Conservation (phyloP, 2,888 invertebrate genomes). For the Pterostichus niger region DNA sequence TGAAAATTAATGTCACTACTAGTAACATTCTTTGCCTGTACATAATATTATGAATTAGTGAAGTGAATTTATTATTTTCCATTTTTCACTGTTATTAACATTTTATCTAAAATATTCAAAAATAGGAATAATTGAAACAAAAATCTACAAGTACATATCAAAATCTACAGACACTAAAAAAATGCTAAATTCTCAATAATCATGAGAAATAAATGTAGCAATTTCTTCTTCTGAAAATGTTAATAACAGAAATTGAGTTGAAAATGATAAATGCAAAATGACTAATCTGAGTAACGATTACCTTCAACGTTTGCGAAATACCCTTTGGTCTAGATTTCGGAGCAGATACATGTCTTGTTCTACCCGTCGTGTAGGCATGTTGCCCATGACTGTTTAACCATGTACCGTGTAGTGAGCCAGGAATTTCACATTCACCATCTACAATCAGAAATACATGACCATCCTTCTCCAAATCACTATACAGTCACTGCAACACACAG, state of each 20-base stretch:
- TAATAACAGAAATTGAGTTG: constrained; percentile 21
- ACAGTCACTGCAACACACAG: background rate
- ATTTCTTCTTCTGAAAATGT: background rate
- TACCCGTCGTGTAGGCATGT: constrained; percentile 86
- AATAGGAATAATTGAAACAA: too few species aligned
- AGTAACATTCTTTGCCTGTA: constrained; percentile 45
- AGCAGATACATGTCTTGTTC: constrained; percentile 80
- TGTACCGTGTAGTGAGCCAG: constrained; percentile 75
- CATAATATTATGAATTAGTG: constrained; percentile 38
- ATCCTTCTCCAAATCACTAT: too few species aligned
- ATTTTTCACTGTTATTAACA: background rate
- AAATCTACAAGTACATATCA: too few species aligned
- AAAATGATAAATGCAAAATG: background rate
- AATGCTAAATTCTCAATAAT: too few species aligned
- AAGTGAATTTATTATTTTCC: constrained; percentile 27
- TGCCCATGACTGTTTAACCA: constrained; percentile 84
- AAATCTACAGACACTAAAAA: background rate
- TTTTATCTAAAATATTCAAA: background rate
- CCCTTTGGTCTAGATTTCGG: constrained; percentile 84
- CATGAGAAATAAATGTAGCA: background rate
- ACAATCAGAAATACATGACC: constrained; percentile 10
- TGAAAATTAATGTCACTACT: constrained; percentile 71
- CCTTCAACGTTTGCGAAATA: constrained; percentile 84
- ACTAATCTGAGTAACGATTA: constrained; percentile 70
- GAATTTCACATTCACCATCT: constrained; percentile 75